Evolutionary conservation across 2,797 vertebrate genomes (phyloP).

Genomic region (Cyclopterus lumpus): DNA sequence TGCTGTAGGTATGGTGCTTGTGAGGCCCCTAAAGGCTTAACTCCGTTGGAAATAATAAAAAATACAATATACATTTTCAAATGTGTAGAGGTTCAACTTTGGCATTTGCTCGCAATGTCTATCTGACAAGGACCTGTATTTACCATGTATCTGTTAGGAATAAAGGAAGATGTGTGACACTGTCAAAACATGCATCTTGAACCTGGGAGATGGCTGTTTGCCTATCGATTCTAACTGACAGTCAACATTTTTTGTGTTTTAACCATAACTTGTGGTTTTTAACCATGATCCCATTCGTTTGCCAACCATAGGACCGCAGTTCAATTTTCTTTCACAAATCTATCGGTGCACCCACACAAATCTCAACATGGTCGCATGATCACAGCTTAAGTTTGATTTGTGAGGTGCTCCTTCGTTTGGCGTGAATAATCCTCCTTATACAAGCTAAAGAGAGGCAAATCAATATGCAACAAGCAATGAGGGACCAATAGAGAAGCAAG

Average conservation of each 20-base stretch:
- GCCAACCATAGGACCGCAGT: not conserved
- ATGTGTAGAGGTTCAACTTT: not conserved
- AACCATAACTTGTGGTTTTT: not conserved
- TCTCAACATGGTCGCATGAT: not conserved
- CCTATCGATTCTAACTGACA: not conserved
- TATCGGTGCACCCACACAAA: not conserved
- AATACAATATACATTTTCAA: not conserved
- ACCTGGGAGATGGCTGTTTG: not conserved
- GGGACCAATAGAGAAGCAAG: not conserved
- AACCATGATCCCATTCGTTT: not conserved
- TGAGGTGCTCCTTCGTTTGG: not conserved
- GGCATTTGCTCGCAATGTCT: not conserved
- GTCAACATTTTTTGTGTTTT: not conserved
- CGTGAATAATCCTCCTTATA: not conserved
- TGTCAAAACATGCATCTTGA: not conserved
- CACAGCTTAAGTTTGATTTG: not conserved
- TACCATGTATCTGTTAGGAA: not conserved
- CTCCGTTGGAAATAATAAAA: not conserved
- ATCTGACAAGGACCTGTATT: not conserved
- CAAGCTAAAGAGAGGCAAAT: not conserved
- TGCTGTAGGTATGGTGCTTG: not conserved
- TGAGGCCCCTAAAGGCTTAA: not conserved
- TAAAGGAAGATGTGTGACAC: not conserved
- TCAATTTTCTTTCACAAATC: not conserved
- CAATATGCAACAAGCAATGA: constrained; percentile 13